Base-by-base conservation (phyloP, 2,888 invertebrate genomes). In the Monoplex corrugatus region DNA sequence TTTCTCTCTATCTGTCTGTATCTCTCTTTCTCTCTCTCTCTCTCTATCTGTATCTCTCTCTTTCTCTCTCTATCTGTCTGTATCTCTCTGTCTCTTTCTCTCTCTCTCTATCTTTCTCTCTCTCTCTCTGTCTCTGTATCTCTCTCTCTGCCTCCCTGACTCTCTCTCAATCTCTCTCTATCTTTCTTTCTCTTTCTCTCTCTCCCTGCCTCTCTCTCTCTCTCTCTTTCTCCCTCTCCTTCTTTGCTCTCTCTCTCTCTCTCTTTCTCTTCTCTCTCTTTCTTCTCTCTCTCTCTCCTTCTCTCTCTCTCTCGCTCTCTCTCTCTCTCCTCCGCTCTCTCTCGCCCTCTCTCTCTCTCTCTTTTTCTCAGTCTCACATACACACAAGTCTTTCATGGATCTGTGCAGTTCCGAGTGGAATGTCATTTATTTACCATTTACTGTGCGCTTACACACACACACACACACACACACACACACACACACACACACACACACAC, bases 401-500 rank as follows among this genome's bases (percentile, higher is more conserved):
- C n/a, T n/a, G n/a, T n/a, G n/a, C n/a, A n/a, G n/a, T n/a, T n/a
- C n/a, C n/a, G n/a, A n/a, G n/a, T n/a, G n/a, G n/a, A n/a, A n/a
- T n/a, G n/a, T n/a, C n/a, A n/a, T n/a, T n/a, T n/a, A n/a, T n/a
- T n/a, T n/a, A n/a, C n/a, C n/a, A n/a, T 57, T 57, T 57, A 87
- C 28, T 57, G 13, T 87, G 35, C 16, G 6, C 44, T 44, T 40
- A 84, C 50, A 84, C 50, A 84, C 84, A 84, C 45, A 84, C 32
- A 84, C 5, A 84, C 84, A 82, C 82, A 82, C 82, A 82, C 44
- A 82, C 82, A 82, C 82, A 82, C 82, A 82, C 82, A 82, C 44
- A 43, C 82, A 82, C 82, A 16, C 82, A 82, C 82, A 16, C 82
- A 82, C 82, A 5, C 82, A 82, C 82, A 2, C 82, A 82, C 82